A percentile compares a stretch with the other conserved stretches of the same genome.
Conservation (phyloP, 2,888 invertebrate species). For the Parnassius orleans region DNA sequence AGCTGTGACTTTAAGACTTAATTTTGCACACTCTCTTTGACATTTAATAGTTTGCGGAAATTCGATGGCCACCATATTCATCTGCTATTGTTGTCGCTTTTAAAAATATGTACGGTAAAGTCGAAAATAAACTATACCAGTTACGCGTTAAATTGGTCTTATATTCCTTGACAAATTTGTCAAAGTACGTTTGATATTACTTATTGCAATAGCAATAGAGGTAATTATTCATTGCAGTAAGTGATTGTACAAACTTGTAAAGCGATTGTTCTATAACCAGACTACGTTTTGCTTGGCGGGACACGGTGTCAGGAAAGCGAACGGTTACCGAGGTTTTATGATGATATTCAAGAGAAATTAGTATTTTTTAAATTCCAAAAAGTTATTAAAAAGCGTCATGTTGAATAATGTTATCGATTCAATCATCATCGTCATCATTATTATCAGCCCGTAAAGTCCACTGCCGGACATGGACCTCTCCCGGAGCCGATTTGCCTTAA, state of each 20-base stretch:
- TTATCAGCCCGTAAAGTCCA: no score
- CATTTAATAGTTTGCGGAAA: conserved; percentile 22
- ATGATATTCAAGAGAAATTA: conserved; percentile 11
- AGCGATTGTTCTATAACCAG: conserved; percentile 32
- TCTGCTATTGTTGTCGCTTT: conserved; percentile 21
- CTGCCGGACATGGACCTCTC: no score
- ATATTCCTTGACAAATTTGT: conserved; percentile 25
- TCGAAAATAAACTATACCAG: conserved; percentile 18
- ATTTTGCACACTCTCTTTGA: conserved; percentile 5
- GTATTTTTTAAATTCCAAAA: not conserved
- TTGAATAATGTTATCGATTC: no score
- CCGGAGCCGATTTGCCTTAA: no score
- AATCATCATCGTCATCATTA: no score
- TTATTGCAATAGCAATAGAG: conserved; percentile 21
- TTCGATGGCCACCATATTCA: conserved; percentile 25
- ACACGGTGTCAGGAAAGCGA: conserved; percentile 37
- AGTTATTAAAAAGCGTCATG: no score
- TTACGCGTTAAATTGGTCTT: conserved; percentile 9
- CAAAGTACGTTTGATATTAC: conserved; percentile 12
- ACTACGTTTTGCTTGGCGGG: conserved; percentile 35
- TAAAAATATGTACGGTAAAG: conserved; percentile 18
- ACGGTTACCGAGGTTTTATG: conserved; percentile 19
- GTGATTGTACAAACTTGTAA: conserved; percentile 9
- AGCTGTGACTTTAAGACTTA: conserved; percentile 10
- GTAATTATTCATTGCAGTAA: conserved; percentile 15